Evolutionary conservation across 1,140 invertebrate species (phyloP).

Genomic region (Lasaia peninsularis): DNA sequence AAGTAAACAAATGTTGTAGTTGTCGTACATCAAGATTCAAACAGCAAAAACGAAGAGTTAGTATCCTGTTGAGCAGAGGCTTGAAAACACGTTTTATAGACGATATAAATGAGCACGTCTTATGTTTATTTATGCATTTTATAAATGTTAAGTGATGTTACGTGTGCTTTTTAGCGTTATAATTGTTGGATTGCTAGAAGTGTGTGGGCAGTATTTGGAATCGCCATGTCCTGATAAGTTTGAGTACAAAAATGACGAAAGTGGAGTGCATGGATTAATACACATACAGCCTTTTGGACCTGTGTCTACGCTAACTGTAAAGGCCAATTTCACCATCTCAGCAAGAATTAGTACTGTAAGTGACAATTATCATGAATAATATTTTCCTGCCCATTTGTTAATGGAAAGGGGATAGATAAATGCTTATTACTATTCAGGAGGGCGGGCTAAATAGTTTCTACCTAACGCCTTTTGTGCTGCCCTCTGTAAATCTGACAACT

Average conservation of each 20-base stretch:
- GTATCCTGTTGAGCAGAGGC: constrained; percentile 20
- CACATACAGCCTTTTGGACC: constrained; percentile 27
- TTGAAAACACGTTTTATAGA: constrained; percentile 25
- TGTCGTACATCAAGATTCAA: constrained; percentile 10
- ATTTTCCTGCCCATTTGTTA: too few species aligned
- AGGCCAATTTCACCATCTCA: constrained; percentile 36
- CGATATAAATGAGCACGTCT: constrained; percentile 21
- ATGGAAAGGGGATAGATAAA: too few species aligned
- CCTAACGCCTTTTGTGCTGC: too few species aligned
- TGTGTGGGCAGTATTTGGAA: constrained; percentile 26
- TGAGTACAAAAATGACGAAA: constrained; percentile 35
- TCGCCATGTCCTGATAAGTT: constrained; percentile 42
- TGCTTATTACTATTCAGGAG: too few species aligned
- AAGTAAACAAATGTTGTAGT: constrained; percentile 8
- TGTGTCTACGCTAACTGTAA: constrained; percentile 27
- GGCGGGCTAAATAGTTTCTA: too few species aligned
- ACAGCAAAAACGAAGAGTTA: constrained; percentile 13
- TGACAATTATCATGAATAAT: constrained; percentile 14
- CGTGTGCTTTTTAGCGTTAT: constrained; percentile 24
- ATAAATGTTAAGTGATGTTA: constrained; percentile 27
- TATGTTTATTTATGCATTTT: constrained; percentile 9
- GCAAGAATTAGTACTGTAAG: constrained; percentile 34
- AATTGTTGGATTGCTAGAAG: constrained; percentile 21
- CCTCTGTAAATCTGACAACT: too few species aligned
- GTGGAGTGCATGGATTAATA: constrained; percentile 29